Evolutionary conservation across 2,888 invertebrate genomes (phyloP), one percentile per base, ranked within the genome.

Genomic region (Torymus auratus): DNA sequence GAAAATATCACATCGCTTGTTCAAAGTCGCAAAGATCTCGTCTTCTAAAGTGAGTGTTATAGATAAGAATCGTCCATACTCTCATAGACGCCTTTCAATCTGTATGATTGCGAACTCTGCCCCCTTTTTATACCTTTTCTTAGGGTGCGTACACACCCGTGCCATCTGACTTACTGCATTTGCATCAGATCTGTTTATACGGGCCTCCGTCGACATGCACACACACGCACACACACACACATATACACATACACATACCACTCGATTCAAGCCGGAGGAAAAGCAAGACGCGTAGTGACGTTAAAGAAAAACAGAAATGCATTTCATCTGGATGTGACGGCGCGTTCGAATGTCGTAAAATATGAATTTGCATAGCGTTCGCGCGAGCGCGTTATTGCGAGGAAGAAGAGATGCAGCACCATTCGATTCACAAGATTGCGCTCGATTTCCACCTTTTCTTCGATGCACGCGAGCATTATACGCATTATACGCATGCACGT

Each of bases 321-420:
- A 71, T 71, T 71, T 56, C 80, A 78, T 81, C 80, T 81, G 72
- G 76, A 50, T 10, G 68, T 41, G 73, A 68, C 71, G 62, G 55
- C 50, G 60, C 20, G 50, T 23, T 13, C 20, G 52, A 14, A 69
- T 73, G 68, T 81, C 83, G 82, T 82, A 83, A 84, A 84, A 82
- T 68, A 80, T 74, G 79, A 76, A 84, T 84, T 83, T 83, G 73
- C 83, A 82, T 83, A 78, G 77, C 61, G 69, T 62, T 58, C 71
- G 52, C 14, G 64, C 52, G 41, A 55, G 52, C 55, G 28, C 20
- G 69, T 70, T 74, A 74, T 60, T 65, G 61, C 58, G 69, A 55
- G 60, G 15, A 11, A 14, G 13, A 52, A 17, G 67, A 41, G 20
- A 41, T 58, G 23, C 55, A 53, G 56, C 52, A 56, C 23, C 53